Evolutionary conservation across 2,797 vertebrate genomes (phyloP), one percentile per base, ranked within the genome.

Genomic region (Tarsius wallacei): DNA sequence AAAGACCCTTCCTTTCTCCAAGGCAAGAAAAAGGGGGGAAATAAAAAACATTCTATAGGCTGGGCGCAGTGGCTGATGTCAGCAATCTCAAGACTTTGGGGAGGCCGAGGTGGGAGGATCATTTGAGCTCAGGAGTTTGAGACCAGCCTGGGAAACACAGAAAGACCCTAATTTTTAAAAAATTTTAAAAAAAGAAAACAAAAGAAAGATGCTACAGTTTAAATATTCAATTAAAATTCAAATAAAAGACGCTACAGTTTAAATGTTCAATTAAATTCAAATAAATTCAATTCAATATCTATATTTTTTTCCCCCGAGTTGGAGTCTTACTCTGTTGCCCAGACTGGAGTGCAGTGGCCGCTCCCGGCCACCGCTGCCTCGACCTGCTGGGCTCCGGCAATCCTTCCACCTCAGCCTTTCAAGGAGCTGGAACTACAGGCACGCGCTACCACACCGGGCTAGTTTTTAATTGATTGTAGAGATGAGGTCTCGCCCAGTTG

Each of bases 181-280:
- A n/a, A 16, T 33, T 42, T 42, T 24, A 13, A 49, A 26, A 49
- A n/a, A 47, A 81, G 59, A n/a, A 42, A 57, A 68, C 51, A 55
- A 42, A 57, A 55, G 80, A 78, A 92, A 82, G 76, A 70, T 92
- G 76, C 21, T 90, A 59, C 33, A 73, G 28, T 47, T 95, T 96
- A 90, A 74, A 84, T 68, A 95, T 49, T 87, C 57, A 85, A 42
- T 42, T 42, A 42, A 42, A 42, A 42, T 42, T 42, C 42, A 42
- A 42, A 42, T 42, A 42, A 42, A 42, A 42, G 42, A 42, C 4
- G 42, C 42, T 42, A 42, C 42, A 42, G 42, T 42, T 42, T 42
- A 42, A 42, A 42, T 42, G 42, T 42, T 42, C 42, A 42, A 5
- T 42, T 42, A 42, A 42, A 42, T 42, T 42, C 42, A 42, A 42